Percentiles rank a stretch among this genome's conserved stretches.
Evolutionary conservation across 2,797 vertebrate species (phyloP).

Genomic region (Mormyrops attenuatus): DNA sequence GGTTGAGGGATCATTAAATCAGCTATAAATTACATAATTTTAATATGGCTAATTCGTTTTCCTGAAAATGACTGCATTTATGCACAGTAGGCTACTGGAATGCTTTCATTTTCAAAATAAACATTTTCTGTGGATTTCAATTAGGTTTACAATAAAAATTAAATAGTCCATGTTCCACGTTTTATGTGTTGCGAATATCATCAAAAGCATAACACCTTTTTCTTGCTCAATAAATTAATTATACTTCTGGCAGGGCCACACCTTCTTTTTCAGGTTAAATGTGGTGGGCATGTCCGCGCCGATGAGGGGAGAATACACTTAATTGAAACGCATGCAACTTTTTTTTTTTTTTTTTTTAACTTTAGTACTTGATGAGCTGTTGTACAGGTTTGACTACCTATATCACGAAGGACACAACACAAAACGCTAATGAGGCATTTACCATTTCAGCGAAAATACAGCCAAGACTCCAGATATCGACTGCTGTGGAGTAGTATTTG

Average conservation of each 20-base stretch:
- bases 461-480: constrained; percentile 93
- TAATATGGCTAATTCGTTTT: background rate
- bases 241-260: background rate
- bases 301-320: background rate
- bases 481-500: constrained; percentile 93
- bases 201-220: background rate
- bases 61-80: background rate
- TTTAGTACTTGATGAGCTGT: background rate
- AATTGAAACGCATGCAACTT: background rate
- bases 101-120: background rate
- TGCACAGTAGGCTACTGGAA: background rate
- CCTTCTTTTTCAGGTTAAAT: background rate
- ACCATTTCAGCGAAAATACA: constrained; percentile 98
- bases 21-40: background rate
- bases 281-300: background rate
- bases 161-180: background rate
- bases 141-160: background rate
- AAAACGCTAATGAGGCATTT: constrained; percentile 24
- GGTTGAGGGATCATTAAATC: background rate
- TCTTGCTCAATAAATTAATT: background rate
- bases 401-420: background rate
- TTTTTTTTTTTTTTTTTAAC: background rate
- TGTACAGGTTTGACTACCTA: background rate
- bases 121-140: background rate
- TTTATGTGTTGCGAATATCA: background rate